Evolutionary conservation across 2,888 invertebrate species (phyloP), one percentile per base, ranked within the genome.

Genomic region (Xylocampa areola): DNA sequence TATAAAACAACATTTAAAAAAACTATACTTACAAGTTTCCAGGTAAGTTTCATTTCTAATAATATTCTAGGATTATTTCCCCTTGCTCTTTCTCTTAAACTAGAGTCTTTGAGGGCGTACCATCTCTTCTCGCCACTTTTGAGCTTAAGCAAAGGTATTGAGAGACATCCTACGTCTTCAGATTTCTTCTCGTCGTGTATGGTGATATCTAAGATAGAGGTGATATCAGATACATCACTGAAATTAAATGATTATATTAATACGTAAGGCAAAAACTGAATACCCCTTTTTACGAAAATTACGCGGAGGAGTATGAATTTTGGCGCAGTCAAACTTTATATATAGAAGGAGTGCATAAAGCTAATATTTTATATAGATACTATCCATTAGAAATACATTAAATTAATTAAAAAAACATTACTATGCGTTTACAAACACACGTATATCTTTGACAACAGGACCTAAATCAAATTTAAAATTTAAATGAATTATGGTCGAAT

Each of bases 161-260:
- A 96, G 4, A 99, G 93, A 91, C 97, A 98, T 21, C 99, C 99
- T 10, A 99, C 93, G 85, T 99, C 99, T 89, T 99, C 99, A 4
- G 97, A 97, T 88, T 98, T 98, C 87, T 98, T 99, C 89, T 99
- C 99, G 84, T 99, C 99, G 81, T 96, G 97, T 1, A 99, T 97
- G 0, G 98, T 98, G 27, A 99, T 94, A 87, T 99, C 98, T 71
- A 99, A 89, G 37, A 97, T 96, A 49, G 98, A 97, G 77, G 99
- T 98, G 47, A 99, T 97, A 84, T 99, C 99, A 79, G 97, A 96
- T 10, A 98, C 95, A 81, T 96, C 96, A 85, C 97, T 97, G 84
- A 66, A 94, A 90, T 35, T 41, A 19, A n/a, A 19, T 25, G 8
- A 6, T n/a, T n/a, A n/a, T n/a, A n/a, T n/a, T n/a, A n/a, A n/a